Conservation (phyloP, 2,888 invertebrate species). For the Dasysyrphus albostriatus region DNA sequence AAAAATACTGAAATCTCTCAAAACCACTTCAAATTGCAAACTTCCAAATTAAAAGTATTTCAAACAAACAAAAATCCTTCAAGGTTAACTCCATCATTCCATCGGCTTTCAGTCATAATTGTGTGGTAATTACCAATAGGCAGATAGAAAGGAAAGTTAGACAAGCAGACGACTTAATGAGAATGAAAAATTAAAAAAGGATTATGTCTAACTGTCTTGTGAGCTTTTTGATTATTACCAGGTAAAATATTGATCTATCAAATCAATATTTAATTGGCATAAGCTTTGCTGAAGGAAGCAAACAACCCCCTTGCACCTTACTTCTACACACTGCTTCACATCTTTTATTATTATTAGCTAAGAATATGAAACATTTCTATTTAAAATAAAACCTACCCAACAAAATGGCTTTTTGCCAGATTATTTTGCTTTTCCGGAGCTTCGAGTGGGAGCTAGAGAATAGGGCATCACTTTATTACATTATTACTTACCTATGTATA, state of each 20-base stretch:
- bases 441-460: constrained; percentile 38
- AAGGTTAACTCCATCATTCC: neutral
- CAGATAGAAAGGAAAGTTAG: neutral
- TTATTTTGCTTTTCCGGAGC: constrained; percentile 44
- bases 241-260: constrained; percentile 9
- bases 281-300: neutral
- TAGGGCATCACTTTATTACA: neutral
- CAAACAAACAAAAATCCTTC: neutral
- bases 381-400: constrained; percentile 29
- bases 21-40: neutral
- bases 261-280: constrained; percentile 26
- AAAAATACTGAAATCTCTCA: neutral
- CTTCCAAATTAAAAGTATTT: neutral
- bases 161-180: neutral
- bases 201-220: neutral
- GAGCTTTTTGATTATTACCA: neutral
- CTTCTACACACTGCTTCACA: neutral
- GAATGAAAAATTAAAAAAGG: neutral
- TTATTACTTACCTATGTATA: neutral
- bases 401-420: constrained; percentile 56
- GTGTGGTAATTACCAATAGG: neutral
- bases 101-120: neutral
- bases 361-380: constrained; percentile 26
- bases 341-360: neutral
- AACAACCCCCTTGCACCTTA: neutral